These are phyloP conservation scores for Hydropotes inermis DNA, from an alignment of 2,113 vertebrate species.

Conservation along the genomic window DNA sequence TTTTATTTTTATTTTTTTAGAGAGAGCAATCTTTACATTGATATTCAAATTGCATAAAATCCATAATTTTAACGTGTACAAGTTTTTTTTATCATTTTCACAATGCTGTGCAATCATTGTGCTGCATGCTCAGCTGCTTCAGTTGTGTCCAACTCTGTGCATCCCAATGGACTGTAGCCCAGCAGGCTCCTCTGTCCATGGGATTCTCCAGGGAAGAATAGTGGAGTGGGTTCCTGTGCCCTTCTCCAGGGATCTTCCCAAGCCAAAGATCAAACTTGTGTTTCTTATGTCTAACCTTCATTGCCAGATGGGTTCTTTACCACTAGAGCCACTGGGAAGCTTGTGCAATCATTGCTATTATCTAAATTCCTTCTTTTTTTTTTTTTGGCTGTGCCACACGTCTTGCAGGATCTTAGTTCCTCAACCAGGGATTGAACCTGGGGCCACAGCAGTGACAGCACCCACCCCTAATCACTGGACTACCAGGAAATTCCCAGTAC, in stretches of 20 bases:
- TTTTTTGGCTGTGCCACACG: accelerated
- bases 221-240: background rate
- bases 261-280: background rate
- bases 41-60: background rate
- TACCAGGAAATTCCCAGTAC: background rate
- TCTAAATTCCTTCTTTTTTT: background rate
- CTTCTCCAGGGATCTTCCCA: background rate
- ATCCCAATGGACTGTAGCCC: background rate
- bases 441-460: background rate
- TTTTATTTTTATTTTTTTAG: background rate
- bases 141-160: background rate
- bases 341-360: background rate
- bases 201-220: background rate
- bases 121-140: background rate
- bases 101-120: background rate
- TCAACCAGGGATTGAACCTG: background rate
- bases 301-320: background rate
- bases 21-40: background rate
- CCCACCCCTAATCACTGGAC: background rate
- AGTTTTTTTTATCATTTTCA: background rate
- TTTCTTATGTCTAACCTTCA: background rate
- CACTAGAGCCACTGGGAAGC: background rate
- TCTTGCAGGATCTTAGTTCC: background rate
- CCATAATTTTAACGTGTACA: background rate
- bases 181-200: background rate